Percentiles rank a stretch among this genome's conserved stretches.
These are phyloP conservation scores for Diachasma alloeum DNA, from an alignment of 1,140 invertebrate genomes.

Conservation along the genomic window DNA sequence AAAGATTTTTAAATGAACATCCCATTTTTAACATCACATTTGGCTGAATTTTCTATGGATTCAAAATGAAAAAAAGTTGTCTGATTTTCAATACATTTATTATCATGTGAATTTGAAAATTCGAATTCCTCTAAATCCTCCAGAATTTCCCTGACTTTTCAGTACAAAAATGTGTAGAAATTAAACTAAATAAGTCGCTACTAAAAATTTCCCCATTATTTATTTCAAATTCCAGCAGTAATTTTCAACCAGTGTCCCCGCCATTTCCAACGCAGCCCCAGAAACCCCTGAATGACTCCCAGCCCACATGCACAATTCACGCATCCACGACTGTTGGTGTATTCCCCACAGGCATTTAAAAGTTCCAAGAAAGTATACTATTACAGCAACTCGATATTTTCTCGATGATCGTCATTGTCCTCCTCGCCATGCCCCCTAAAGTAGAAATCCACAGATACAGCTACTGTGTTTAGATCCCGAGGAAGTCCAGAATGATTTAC, in stretches of 20 bases:
- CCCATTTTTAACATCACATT: too few species aligned
- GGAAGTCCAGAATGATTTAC: slow-evolving; percentile 48
- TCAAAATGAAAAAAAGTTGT: too few species aligned
- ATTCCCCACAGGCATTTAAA: slow-evolving; percentile 52
- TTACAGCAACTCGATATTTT: slow-evolving; percentile 64
- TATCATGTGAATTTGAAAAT: too few species aligned
- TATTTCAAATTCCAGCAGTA: background rate
- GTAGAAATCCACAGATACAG: background rate
- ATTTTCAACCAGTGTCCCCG: background rate
- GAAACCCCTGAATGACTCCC: slow-evolving; percentile 6
- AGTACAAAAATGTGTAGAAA: too few species aligned
- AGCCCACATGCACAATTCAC: background rate
- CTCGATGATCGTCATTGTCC: slow-evolving; percentile 61
- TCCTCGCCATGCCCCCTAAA: slow-evolving; percentile 33
- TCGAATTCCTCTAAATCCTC: too few species aligned
- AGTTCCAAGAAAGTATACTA: slow-evolving; percentile 56
- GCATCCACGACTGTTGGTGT: background rate
- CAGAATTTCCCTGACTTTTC: too few species aligned
- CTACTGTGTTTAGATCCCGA: background rate
- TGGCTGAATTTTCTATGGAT: too few species aligned
- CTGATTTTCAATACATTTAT: too few species aligned
- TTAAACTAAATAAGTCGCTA: too few species aligned
- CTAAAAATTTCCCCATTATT: too few species aligned
- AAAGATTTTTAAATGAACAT: too few species aligned
- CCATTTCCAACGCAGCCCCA: background rate